phyloP scores from a whole-genome alignment of 2,113 vertebrate genomes.

The Channa maculata region DNA sequence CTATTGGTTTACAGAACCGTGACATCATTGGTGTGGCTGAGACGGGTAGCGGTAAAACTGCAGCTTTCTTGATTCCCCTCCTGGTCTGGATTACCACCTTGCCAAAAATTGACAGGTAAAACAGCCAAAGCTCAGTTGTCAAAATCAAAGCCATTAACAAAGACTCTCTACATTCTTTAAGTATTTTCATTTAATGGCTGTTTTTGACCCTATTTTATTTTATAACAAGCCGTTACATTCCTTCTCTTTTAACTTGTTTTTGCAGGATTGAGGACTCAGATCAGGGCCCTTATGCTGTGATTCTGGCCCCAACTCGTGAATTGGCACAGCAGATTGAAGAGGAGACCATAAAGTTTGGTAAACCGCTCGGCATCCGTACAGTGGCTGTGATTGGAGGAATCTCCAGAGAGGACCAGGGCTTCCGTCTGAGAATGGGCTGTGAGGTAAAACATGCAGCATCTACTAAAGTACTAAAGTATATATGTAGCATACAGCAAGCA shows the following conservation, averaged over 20 bases:
- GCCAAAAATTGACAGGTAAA: slow-evolving; percentile 95
- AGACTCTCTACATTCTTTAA: background rate
- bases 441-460: slow-evolving; percentile 84
- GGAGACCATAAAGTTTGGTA: slow-evolving; percentile 98
- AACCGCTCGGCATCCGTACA: slow-evolving; percentile 94
- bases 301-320: slow-evolving; percentile 96
- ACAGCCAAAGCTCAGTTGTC: no score
- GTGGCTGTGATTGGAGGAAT: slow-evolving; percentile 98
- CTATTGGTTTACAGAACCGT: slow-evolving; percentile 97
- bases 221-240: background rate
- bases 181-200: background rate
- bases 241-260: background rate
- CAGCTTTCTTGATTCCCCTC: slow-evolving; percentile 96
- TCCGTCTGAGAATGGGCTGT: slow-evolving; percentile 96
- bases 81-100: slow-evolving; percentile 98
- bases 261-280: slow-evolving; percentile 96
- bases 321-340: slow-evolving; percentile 99
- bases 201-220: background rate
- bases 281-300: slow-evolving; percentile 97
- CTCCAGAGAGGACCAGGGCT: slow-evolving; percentile 98
- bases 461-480: no score
- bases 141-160: background rate
- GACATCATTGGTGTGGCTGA: slow-evolving; percentile 99
- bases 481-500: no score
- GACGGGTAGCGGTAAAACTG: slow-evolving; percentile 97